Evolutionary conservation across 2,888 invertebrate species (phyloP).

Genomic region (Trypoxylon attenuatum): DNA sequence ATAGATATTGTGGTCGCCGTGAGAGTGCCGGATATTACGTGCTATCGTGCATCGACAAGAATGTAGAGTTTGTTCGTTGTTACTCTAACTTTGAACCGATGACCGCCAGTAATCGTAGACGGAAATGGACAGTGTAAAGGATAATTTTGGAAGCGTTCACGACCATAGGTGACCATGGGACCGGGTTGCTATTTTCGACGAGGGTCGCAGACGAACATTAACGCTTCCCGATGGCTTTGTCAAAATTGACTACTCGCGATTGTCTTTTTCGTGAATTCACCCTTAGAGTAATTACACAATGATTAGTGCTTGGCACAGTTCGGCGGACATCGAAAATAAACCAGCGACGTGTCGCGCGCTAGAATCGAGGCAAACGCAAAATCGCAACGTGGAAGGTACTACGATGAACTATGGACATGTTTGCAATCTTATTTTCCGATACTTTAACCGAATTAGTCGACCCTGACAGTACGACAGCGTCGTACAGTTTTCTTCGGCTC

Average conservation of each 20-base stretch:
- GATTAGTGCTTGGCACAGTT: conserved; percentile 11
- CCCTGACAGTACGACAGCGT: too few relatives aligned
- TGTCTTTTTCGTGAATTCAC: background rate
- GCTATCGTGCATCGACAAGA: too few relatives aligned
- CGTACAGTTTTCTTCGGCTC: too few relatives aligned
- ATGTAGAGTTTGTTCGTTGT: too few relatives aligned
- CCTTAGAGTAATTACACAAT: conserved; percentile 10
- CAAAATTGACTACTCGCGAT: background rate
- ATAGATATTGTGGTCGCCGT: too few relatives aligned
- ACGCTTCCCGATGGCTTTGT: background rate
- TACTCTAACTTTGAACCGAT: background rate
- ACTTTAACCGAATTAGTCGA: too few relatives aligned
- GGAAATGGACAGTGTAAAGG: background rate
- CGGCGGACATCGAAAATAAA: conserved; percentile 10
- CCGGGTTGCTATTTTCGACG: conserved; percentile 17
- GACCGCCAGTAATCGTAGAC: background rate
- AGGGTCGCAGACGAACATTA: background rate
- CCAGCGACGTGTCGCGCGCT: background rate
- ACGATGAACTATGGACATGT: too few relatives aligned
- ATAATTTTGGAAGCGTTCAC: conserved; percentile 6
- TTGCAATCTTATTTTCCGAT: too few relatives aligned
- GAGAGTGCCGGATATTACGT: too few relatives aligned
- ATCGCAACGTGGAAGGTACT: background rate
- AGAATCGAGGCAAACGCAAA: background rate
- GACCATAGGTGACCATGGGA: conserved; percentile 1